Evolutionary conservation across 2,888 invertebrate species (phyloP), one percentile per base, ranked within the genome.

Genomic region (Sinotaia quadrata): DNA sequence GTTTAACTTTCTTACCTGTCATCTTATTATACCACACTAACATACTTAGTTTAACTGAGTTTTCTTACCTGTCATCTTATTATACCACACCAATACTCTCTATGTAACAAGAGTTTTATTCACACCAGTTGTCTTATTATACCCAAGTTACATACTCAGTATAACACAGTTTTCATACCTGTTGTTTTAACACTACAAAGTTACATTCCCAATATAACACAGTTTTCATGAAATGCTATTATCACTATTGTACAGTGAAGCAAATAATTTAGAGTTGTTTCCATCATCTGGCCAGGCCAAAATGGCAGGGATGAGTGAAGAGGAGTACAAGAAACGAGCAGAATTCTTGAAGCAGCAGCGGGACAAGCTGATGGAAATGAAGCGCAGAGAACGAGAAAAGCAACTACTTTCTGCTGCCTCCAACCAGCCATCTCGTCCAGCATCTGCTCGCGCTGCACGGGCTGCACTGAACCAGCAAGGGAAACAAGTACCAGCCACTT

Each of bases 321-420:
- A 84, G n/a, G 84, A 87, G 67, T 74, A 84, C 33, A 81, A 83
- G 66, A 81, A 85, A 63, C 76, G 97, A 0, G 94, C 95, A 82
- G 93, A 94, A 76, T 97, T 97, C 87, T 89, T 98, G 68, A 92
- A 94, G 65, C 92, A 94, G 71, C 97, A 97, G 86, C 91, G 97
- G 31, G 97, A 97, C 88, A 95, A 96, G 85, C 91, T 98, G 63
- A 91, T 97, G 52, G 94, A 94, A 27, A 89, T 97, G 84, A 98
- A 97, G 88, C 94, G 94, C 84, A 93, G 94, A 85, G 95, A 94
- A 29, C 91, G 97, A 27, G 93, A 94, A 84, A 93, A 93, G 78
- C 92, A 94, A 85, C 89, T 96, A 8, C 75, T 84, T 3, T 92
- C 91, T 41, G 91, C 91, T 18, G 92, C 92, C 63, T 89, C 83